Evolutionary conservation across 2,113 vertebrate species (phyloP).

Genomic region (Xenopus laevis): DNA sequence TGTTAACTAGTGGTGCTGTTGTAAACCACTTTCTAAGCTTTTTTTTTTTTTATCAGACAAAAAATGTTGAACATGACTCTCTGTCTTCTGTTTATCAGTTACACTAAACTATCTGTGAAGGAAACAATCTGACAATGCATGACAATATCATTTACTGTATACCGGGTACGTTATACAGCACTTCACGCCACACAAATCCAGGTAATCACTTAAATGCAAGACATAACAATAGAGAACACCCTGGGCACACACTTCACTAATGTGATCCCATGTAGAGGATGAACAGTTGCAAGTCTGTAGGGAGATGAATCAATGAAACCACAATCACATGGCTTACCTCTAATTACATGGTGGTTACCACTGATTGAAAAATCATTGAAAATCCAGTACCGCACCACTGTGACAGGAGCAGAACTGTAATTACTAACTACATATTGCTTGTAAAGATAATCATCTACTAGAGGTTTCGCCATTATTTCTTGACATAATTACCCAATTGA

Average conservation of each 20-base stretch:
- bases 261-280: background rate
- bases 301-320: slow-evolving; percentile 22
- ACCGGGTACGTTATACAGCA: background rate
- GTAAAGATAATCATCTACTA: no score
- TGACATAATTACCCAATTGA: no score
- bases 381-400: slow-evolving; percentile 1
- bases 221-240: slow-evolving; percentile 14
- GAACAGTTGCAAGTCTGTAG: slow-evolving; percentile 10
- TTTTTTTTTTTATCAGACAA: no score
- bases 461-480: no score
- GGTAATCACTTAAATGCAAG: slow-evolving; percentile 24
- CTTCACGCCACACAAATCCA: background rate
- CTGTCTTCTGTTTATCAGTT: slow-evolving; percentile 67
- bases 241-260: slow-evolving; percentile 1
- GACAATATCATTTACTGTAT: slow-evolving; percentile 18
- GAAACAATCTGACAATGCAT: slow-evolving; percentile 47
- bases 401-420: background rate
- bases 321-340: slow-evolving; percentile 8
- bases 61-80: slow-evolving; percentile 52
- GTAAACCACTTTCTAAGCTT: no score
- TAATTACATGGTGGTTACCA: slow-evolving; percentile 24
- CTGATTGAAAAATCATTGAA: slow-evolving; percentile 27
- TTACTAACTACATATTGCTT: no score
- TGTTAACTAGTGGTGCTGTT: no score
- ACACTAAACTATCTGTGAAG: slow-evolving; percentile 43